Base-by-base conservation (phyloP, 1,140 invertebrate species). In the Zeugodacus cucurbitae region DNA sequence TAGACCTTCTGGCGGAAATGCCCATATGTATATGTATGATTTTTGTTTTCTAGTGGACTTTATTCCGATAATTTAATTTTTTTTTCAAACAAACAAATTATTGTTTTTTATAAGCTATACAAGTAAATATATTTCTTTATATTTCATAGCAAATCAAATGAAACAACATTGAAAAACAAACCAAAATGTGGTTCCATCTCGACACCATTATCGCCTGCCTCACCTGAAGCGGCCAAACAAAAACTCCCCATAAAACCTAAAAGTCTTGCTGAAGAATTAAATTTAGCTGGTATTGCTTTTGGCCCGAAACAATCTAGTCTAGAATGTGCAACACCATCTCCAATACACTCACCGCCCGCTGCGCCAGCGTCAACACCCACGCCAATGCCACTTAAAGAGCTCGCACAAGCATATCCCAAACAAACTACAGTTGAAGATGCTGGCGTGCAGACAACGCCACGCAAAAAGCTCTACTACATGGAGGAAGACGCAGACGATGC, bases 271-370 rank as follows among this genome's bases (percentile, higher is more conserved):
- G 91, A 67, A 7, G 91, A 91, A 88, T 32, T 93, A 34, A 88
- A 92, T 20, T 34, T 93, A 34, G 91, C 92, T 1, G 91, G 91
- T 29, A 89, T 89, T 90, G 14, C 86, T 89, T 59, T 88, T 89
- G 26, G 89, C 48, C 1, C 90, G 86, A 82, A 82, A 82, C 74
- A 82, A 82, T 54, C 74, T 29, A 82, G 74, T 34, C 14, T 82
- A 29, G 74, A 82, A n/a, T 82, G 41, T 48, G 3, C 74, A 8
- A 89, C 0, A 90, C 88, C 7, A 67, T 82, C 5, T 90, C 90
- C 67, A 89, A 91, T 44, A 54, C 91, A 11, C 82, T 82, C 7
- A 58, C 20, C 86, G 89, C 4, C 34, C 88, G 37, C 32, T 91
- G 89, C 86, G 48, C 82, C 70, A 57, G 59, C 88, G 34, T 74